Conservation (phyloP, 37 sponge, comb jelly and placozoan genomes). For the Crambe crambe region DNA sequence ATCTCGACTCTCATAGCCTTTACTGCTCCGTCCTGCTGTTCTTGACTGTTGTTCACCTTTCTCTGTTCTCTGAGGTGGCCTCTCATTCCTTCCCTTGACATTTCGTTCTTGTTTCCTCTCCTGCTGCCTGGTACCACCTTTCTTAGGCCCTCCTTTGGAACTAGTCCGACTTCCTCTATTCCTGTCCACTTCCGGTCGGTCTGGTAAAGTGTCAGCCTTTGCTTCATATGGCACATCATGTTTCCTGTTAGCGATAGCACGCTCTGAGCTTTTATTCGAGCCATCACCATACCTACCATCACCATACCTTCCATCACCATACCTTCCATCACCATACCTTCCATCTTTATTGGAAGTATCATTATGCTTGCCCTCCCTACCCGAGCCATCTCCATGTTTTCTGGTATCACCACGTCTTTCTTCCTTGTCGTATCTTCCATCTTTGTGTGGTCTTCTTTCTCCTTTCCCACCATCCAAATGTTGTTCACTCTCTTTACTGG, state of each 20-base stretch:
- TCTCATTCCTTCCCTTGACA: neutral
- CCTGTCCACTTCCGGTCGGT: neutral
- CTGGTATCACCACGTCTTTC: too few relatives aligned
- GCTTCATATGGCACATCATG: neutral
- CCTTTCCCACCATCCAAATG: constrained; percentile 2
- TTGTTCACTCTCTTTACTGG: constrained; percentile 10
- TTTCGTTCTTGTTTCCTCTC: neutral
- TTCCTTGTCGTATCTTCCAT: too few relatives aligned
- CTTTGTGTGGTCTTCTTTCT: neutral
- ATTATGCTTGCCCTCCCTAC: neutral
- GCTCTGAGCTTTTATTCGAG: neutral
- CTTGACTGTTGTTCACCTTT: neutral
- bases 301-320: neutral
- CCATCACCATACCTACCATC: neutral
- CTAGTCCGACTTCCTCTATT: neutral
- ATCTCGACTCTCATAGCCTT: neutral
- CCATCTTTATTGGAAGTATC: neutral
- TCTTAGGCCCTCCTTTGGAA: neutral
- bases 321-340: neutral
- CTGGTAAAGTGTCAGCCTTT: neutral
- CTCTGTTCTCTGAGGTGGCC: neutral
- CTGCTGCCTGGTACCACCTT: neutral
- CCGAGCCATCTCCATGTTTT: too few relatives aligned
- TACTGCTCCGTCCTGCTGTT: neutral
- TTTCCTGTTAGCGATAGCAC: neutral